A percentile compares a stretch with the other conserved stretches of the same genome.
Evolutionary conservation across 2,888 invertebrate species (phyloP).

Genomic region (Clanis bilineata): DNA sequence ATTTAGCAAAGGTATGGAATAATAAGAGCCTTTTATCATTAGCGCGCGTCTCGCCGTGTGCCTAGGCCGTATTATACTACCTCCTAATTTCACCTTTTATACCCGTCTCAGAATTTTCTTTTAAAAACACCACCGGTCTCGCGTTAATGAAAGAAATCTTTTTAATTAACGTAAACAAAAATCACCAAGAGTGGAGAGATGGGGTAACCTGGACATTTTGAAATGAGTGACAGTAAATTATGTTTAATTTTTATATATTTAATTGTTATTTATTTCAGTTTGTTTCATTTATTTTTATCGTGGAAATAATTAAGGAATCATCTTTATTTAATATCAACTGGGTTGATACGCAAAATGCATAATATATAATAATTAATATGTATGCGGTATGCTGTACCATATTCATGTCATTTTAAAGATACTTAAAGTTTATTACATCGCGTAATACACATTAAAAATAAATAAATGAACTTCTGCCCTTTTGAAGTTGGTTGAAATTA

Average conservation of each 20-base stretch:
- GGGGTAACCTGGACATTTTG: neutral
- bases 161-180: conserved; percentile 12
- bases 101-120: conserved; percentile 9
- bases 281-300: too few species aligned
- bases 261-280: too few species aligned
- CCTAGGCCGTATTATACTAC: conserved; percentile 5
- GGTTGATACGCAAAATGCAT: too few species aligned
- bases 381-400: too few species aligned
- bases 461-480: too few species aligned
- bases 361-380: too few species aligned
- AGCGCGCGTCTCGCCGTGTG: neutral
- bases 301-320: too few species aligned
- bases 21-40: conserved; percentile 7
- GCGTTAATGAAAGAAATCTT: conserved; percentile 10
- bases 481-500: too few species aligned
- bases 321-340: too few species aligned
- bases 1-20: conserved; percentile 4
- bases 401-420: too few species aligned
- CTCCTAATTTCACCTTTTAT: conserved; percentile 7
- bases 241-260: neutral
- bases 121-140: conserved; percentile 10
- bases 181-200: neutral
- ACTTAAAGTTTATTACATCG: too few species aligned
- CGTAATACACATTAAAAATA: too few species aligned
- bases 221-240: neutral